Conservation (phyloP, 1,140 invertebrate genomes). For the Phocides pigmalion region DNA sequence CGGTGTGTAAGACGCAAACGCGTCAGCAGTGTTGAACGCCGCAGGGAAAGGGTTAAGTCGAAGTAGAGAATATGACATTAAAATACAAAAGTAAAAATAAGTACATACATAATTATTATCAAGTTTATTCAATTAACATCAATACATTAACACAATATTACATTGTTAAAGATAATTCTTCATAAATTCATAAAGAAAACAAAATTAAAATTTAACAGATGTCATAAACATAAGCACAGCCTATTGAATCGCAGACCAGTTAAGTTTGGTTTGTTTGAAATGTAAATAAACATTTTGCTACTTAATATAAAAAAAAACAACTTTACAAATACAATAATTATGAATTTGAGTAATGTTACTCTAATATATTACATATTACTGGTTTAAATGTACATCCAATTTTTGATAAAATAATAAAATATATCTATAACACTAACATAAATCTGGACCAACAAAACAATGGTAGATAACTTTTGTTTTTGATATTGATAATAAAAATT, state of each 20-base stretch:
- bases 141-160: constrained; percentile 64
- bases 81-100: too few species aligned
- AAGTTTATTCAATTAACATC: constrained; percentile 38
- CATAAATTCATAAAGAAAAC: constrained; percentile 42
- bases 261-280: constrained; percentile 50
- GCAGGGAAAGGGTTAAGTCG: too few species aligned
- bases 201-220: constrained; percentile 62
- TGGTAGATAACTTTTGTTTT: background rate
- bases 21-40: too few species aligned
- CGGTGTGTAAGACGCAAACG: too few species aligned
- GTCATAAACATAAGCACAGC: constrained; percentile 75
- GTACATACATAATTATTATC: background rate
- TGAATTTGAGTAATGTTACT: background rate
- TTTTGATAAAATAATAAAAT: background rate
- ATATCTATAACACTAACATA: too few species aligned
- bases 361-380: too few species aligned
- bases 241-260: constrained; percentile 79
- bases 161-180: constrained; percentile 52
- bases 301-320: constrained; percentile 16
- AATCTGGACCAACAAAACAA: too few species aligned
- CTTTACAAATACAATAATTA: background rate
- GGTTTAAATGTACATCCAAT: background rate
- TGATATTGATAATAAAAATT: background rate
- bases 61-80: too few species aligned
- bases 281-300: constrained; percentile 18